phyloP scores from a whole-genome alignment of 2,888 invertebrate genomes.

The Nomada goodeniana region DNA sequence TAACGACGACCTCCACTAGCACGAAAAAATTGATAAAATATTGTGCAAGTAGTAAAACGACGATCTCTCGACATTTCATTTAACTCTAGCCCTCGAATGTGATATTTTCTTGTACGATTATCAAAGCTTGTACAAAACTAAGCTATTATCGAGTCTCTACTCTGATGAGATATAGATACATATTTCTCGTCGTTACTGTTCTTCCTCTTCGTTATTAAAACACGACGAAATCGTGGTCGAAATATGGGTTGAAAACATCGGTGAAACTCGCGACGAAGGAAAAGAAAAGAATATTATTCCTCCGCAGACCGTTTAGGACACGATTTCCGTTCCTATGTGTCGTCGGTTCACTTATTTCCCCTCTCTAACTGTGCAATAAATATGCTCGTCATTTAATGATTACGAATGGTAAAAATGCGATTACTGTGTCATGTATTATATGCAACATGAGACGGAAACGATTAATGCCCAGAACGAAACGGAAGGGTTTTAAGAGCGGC shows the following conservation, averaged over 20 bases:
- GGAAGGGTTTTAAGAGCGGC: slow-evolving; percentile 63
- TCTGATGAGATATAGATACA: slow-evolving; percentile 42
- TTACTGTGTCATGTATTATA: slow-evolving; percentile 42
- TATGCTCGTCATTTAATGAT: slow-evolving; percentile 54
- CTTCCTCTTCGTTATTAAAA: slow-evolving; percentile 8
- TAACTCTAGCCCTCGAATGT: slow-evolving; percentile 51
- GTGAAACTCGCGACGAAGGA: slow-evolving; percentile 11
- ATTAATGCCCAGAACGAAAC: slow-evolving; percentile 68
- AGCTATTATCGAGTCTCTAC: slow-evolving; percentile 67
- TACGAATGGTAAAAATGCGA: slow-evolving; percentile 48
- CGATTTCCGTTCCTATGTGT: slow-evolving; percentile 18
- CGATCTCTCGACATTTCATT: slow-evolving; percentile 7
- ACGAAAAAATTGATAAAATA: slow-evolving; percentile 69
- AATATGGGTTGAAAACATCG: not conserved
- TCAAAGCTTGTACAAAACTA: slow-evolving; percentile 76
- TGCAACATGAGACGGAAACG: slow-evolving; percentile 47
- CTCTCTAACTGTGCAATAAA: slow-evolving; percentile 53
- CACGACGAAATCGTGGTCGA: slow-evolving; percentile 10
- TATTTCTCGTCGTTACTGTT: slow-evolving; percentile 4
- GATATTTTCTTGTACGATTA: slow-evolving; percentile 68
- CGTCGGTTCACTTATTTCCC: slow-evolving; percentile 8
- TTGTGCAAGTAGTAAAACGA: slow-evolving; percentile 51
- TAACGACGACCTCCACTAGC: slow-evolving; percentile 8
- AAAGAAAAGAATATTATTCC: slow-evolving; percentile 8
- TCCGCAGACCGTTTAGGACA: not conserved